Conservation (phyloP, 37 sponge, comb jelly and placozoan genomes). For the Halichondria panicea region DNA sequence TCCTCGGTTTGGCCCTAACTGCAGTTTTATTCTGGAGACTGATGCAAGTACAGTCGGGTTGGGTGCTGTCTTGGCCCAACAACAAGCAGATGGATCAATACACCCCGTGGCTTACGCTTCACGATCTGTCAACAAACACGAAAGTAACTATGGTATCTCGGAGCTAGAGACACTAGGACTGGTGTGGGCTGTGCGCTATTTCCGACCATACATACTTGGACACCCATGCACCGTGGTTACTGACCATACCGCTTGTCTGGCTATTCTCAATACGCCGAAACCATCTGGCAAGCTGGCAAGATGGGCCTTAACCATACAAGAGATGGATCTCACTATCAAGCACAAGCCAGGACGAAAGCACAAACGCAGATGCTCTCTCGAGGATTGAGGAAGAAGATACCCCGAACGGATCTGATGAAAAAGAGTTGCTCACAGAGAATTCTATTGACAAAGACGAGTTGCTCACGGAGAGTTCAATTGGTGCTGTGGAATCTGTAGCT, state of each 20-base stretch:
- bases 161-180: slow-evolving; percentile 56
- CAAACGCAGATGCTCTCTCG: slow-evolving; percentile 50
- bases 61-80: slow-evolving; percentile 44
- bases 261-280: slow-evolving; percentile 27
- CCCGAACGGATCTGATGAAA: not conserved
- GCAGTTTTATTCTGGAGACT: slow-evolving; percentile 24
- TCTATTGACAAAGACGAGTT: not conserved
- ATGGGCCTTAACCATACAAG: slow-evolving; percentile 48
- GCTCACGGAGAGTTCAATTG: not conserved
- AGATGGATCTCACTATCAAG: slow-evolving; percentile 27
- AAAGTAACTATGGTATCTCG: slow-evolving; percentile 53
- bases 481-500: not conserved
- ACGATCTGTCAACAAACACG: slow-evolving; percentile 30
- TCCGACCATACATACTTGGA: slow-evolving; percentile 17
- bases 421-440: not conserved
- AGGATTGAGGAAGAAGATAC: slow-evolving; percentile 4
- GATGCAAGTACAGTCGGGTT: no score
- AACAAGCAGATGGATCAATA: slow-evolving; percentile 12
- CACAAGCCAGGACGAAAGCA: slow-evolving; percentile 15
- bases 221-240: no score
- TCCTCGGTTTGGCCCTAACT: slow-evolving; percentile 10
- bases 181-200: no score
- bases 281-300: slow-evolving; percentile 44
- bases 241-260: slow-evolving; percentile 38
- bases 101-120: slow-evolving; percentile 49